Conservation (phyloP, 2,888 invertebrate genomes). For the Boloria selene region DNA sequence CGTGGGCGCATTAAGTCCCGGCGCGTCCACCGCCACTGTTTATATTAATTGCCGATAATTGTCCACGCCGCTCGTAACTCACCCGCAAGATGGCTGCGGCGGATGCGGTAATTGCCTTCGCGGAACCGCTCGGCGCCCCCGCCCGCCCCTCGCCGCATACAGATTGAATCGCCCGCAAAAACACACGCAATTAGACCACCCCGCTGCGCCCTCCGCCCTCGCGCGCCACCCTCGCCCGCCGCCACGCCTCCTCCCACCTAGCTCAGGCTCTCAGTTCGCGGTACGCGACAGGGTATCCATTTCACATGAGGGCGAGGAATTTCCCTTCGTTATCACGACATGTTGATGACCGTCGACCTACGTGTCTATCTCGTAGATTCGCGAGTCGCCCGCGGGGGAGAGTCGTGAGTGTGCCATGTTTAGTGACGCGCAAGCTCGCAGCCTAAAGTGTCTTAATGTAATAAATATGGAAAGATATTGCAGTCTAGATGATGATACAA, state of each 20-base stretch:
- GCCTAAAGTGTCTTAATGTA: background rate
- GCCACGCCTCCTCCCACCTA: constrained; percentile 22
- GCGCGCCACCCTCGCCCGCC: constrained; percentile 22
- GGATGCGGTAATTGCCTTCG: constrained; percentile 78
- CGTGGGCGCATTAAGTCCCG: constrained; percentile 7
- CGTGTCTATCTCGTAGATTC: background rate
- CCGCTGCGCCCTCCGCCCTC: constrained; percentile 26
- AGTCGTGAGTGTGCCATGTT: constrained; percentile 9
- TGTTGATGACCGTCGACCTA: constrained; percentile 9
- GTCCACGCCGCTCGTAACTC: constrained; percentile 53
- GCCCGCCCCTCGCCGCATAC: constrained; percentile 50
- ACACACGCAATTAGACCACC: constrained; percentile 40
- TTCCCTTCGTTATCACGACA: constrained; percentile 30
- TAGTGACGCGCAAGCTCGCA: background rate
- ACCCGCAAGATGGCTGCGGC: constrained; percentile 73
- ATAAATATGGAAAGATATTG: background rate
- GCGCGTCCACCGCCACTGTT: constrained; percentile 39
- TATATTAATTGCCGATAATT: constrained; percentile 68
- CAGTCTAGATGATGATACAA: constrained; percentile 4
- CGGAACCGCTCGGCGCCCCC: constrained; percentile 58
- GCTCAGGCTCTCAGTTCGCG: constrained; percentile 19
- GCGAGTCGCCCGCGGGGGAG: background rate
- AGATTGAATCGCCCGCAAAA: constrained; percentile 54
- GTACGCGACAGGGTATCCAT: constrained; percentile 35
- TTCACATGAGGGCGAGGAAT: constrained; percentile 34